Evolutionary conservation across 2,888 invertebrate genomes (phyloP).

Genomic region (Dynastes hyllus): DNA sequence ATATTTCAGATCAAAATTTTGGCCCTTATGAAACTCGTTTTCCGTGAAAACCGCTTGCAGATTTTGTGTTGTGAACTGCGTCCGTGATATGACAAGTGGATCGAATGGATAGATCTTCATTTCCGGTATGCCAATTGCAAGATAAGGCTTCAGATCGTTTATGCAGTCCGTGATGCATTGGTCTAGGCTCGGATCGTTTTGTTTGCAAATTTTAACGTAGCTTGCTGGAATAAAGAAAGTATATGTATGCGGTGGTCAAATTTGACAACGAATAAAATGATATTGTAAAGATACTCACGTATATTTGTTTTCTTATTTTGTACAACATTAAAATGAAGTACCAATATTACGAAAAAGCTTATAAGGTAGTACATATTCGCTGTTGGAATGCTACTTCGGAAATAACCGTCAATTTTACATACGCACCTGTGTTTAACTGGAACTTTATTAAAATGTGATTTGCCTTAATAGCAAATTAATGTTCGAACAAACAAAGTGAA

Average conservation of each 20-base stretch:
- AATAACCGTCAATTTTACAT: not conserved
- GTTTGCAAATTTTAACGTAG: constrained; percentile 69
- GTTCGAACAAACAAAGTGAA: too few relatives aligned
- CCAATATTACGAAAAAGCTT: not conserved
- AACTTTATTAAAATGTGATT: too few relatives aligned
- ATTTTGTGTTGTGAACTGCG: constrained; percentile 63
- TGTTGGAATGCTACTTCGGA: not conserved
- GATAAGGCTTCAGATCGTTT: constrained; percentile 67
- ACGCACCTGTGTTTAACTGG: too few relatives aligned
- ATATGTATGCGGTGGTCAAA: not conserved
- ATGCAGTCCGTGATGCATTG: constrained; percentile 70
- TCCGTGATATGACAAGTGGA: constrained; percentile 68
- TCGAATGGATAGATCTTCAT: constrained; percentile 71
- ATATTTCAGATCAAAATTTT: constrained; percentile 66
- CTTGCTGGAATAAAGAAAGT: constrained; percentile 63
- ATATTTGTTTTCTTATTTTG: constrained; percentile 1
- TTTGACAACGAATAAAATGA: not conserved
- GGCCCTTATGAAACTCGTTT: constrained; percentile 71
- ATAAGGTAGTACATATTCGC: constrained; percentile 8
- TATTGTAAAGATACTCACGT: constrained; percentile 11
- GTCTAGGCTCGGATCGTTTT: constrained; percentile 69
- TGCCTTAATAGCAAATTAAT: too few relatives aligned
- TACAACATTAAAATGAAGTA: not conserved
- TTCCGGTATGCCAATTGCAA: constrained; percentile 69
- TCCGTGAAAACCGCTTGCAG: constrained; percentile 33